phyloP scores from a whole-genome alignment of 2,113 vertebrate genomes.

The Nycticorax nycticorax region DNA sequence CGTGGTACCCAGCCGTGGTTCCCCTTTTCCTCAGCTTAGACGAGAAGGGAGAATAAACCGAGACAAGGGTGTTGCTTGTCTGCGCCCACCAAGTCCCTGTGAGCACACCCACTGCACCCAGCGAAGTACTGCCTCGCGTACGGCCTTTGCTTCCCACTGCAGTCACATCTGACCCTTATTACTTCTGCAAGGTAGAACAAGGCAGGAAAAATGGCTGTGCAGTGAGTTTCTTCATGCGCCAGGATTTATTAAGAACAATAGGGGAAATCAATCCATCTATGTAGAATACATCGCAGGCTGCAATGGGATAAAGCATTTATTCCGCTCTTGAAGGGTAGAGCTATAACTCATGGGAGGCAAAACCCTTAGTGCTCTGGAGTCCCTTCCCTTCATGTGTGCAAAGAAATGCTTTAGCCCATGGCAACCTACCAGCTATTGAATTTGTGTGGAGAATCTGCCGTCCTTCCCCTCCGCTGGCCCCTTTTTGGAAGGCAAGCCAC shows the following conservation, averaged over 20 bases:
- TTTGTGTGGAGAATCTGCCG: conserved; percentile 60
- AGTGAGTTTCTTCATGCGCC: conserved; percentile 49
- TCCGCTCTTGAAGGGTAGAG: conserved; percentile 67
- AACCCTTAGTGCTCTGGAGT: conserved; percentile 62
- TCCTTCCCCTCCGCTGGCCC: conserved; percentile 60
- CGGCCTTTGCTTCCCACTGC: conserved; percentile 47
- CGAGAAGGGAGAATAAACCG: neutral
- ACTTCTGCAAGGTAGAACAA: conserved; percentile 67
- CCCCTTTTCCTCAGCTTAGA: neutral
- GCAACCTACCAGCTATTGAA: conserved; percentile 68
- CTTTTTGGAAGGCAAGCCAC: conserved; percentile 64
- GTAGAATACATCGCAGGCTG: conserved; percentile 65
- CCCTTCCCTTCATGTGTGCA: conserved; percentile 63
- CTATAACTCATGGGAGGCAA: conserved; percentile 70
- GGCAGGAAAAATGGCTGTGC: conserved; percentile 68
- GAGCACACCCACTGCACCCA: neutral
- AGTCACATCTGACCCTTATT: conserved; percentile 66
- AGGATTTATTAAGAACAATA: conserved; percentile 70
- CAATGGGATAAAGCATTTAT: conserved; percentile 68
- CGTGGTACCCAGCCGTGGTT: rapidly evolving
- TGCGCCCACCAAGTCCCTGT: neutral
- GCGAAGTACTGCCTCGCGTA: neutral
- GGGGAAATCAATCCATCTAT: conserved; percentile 69
- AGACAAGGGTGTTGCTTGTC: neutral
- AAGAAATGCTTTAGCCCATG: conserved; percentile 62